Base-by-base conservation (phyloP, 2,113 vertebrate genomes). In the Agelaius phoeniceus region DNA sequence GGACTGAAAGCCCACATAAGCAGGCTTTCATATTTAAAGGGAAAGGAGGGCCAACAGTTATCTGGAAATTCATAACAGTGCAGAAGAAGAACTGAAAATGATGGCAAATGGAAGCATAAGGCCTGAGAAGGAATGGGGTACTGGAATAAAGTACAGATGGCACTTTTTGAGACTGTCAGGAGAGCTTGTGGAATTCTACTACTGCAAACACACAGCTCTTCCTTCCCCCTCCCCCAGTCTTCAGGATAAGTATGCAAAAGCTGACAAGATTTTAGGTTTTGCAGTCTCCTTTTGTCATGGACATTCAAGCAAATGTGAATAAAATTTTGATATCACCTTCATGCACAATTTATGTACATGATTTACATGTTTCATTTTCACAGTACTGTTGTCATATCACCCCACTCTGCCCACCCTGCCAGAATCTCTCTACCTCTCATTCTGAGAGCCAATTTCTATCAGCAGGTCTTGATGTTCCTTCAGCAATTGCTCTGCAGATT, bases 401-500 rank as follows among this genome's bases (percentile, higher is more conserved):
- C 18, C 21, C 11, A 23, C 26, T n/a, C 27, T 48, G 41, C 21
- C 54, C 19, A n/a, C 17, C 11, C 31, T 15, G 7, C 33, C 11
- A 83, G 21, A 65, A 63, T 74, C 21, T 81, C 69, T 96, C 75
- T 93, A 99, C 99, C 98, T 99, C 91, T 97, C 97, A 94, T 96
- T 98, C 46, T 98, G 97, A 82, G 97, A 96, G 27, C 84, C 96
- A 58, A 99, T 98, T 96, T 99, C 98, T 94, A 96, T 95, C 90
- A 94, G 90, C n/a, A 99, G 94, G 63, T 98, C 98, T 82, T 93
- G 92, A 76, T 99, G 98, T 18, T 98, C 97, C 49, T 96, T 96
- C 71, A 99, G 97, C 90, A 99, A 82, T 12, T 67, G 96, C 43
- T 98, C 96, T 52, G 98, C 98, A 5, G 98, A 99, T 87, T 94